These are phyloP conservation scores for Amiota mariae DNA, from an alignment of 2,888 invertebrate species.

Conservation along the genomic window DNA sequence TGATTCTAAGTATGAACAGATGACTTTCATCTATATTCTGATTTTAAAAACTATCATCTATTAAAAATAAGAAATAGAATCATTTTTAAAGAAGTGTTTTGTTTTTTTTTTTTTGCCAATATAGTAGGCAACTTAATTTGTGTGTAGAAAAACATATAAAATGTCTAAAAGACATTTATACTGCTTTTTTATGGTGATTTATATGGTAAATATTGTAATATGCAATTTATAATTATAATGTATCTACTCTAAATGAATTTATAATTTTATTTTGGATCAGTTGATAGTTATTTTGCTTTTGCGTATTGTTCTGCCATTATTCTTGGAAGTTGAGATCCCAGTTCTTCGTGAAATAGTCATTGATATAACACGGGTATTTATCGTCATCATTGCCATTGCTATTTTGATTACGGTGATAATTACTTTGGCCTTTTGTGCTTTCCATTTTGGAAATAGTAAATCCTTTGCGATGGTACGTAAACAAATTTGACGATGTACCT, in stretches of 20 bases:
- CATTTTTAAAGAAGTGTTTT: neutral
- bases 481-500: neutral
- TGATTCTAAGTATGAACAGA: too few relatives aligned
- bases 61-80: neutral
- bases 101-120: too few relatives aligned
- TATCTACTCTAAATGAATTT: neutral
- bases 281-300: neutral
- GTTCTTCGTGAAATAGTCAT: too few relatives aligned
- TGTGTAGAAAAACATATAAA: too few relatives aligned
- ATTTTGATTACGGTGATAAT: neutral
- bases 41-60: neutral
- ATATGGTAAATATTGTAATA: neutral
- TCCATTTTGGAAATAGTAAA: neutral
- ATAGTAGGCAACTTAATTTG: too few relatives aligned
- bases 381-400: neutral
- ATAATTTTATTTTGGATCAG: neutral
- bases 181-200: neutral
- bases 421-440: neutral
- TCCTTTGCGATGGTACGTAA: neutral
- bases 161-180: too few relatives aligned
- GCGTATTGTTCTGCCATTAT: neutral
- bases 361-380: neutral
- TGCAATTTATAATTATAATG: too few relatives aligned
- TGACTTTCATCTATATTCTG: too few relatives aligned
- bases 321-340: neutral